Evolutionary conservation across 2,888 invertebrate genomes (phyloP).

Genomic region (Cryptus viduatorius): DNA sequence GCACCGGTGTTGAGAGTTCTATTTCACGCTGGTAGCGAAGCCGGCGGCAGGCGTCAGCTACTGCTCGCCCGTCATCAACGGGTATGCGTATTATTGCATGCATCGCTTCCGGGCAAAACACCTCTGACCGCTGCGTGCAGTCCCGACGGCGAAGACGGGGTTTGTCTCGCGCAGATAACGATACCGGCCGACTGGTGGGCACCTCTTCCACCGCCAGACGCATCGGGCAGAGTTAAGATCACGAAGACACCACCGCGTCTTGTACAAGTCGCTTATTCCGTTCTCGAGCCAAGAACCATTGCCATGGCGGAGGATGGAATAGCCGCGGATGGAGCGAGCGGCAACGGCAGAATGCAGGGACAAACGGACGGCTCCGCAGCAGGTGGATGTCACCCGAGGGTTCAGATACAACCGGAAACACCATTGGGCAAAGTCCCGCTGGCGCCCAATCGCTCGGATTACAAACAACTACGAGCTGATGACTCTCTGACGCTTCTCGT

Average conservation of each 20-base stretch:
- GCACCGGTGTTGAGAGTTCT: slow-evolving; percentile 96
- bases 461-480: slow-evolving; percentile 93
- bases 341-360: slow-evolving; percentile 50
- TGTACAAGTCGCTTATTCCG: slow-evolving; percentile 94
- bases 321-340: slow-evolving; percentile 58
- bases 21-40: slow-evolving; percentile 96
- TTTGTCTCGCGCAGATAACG: slow-evolving; percentile 94
- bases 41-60: slow-evolving; percentile 91
- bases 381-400: slow-evolving; percentile 91
- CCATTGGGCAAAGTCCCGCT: slow-evolving; percentile 89
- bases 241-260: slow-evolving; percentile 90
- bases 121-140: slow-evolving; percentile 95
- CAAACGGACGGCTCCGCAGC: slow-evolving; percentile 79
- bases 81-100: slow-evolving; percentile 93
- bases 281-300: slow-evolving; percentile 91
- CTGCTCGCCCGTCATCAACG: slow-evolving; percentile 88
- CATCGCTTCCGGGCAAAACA: slow-evolving; percentile 86
- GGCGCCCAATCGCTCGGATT: slow-evolving; percentile 92
- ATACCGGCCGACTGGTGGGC: slow-evolving; percentile 97
- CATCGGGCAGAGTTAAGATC: slow-evolving; percentile 83
- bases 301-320: slow-evolving; percentile 84
- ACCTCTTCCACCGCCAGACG: slow-evolving; percentile 88
- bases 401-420: slow-evolving; percentile 88
- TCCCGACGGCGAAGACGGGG: slow-evolving; percentile 96
- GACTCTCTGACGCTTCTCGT: slow-evolving; percentile 94